Base-by-base conservation (phyloP, 2,797 vertebrate genomes). In the Sarcophilus harrisii region DNA sequence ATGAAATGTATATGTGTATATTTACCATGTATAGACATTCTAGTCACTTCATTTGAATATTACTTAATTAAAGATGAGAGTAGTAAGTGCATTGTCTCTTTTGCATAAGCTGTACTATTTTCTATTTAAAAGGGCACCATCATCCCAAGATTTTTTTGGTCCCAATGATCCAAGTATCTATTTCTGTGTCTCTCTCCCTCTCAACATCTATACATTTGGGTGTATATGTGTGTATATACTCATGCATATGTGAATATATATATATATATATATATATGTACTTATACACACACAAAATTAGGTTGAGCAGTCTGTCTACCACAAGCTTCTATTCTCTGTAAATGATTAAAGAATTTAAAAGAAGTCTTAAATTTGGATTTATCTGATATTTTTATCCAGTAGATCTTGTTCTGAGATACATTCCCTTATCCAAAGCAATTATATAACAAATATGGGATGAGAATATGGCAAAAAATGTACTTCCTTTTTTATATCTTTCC, bases 91-190 rank as follows among this genome's bases (percentile, higher is more conserved):
- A 87, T 9, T 14, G 11, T 27, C 73, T 87, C 3, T 24, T 87
- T 27, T 11, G 45, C 38, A 24, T 87, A 87, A 24, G 0, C 38
- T 87, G n/a, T 9, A 87, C 9, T 87, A 87, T 27, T 87, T 89
- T 55, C 95, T 93, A 58, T 3, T 96, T n/a, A 92, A 94, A 93
- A 12, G 94, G 10, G 55, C 57, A 94, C 94, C 11, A 95, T 94
- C 62, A 6, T 62, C n/a, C 38, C 32, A 94, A 91, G 30, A 27
- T 90, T 59, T 57, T 6, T 90, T 94, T 89, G 57, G 54, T 11
- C 4, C 16, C 90, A 93, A 49, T 59, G 1, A 59, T 18, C n/a
- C 4, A 52, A 52, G n/a, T 38, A 16, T 38, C n/a, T 38, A 18
- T 21, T n/a, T 73, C 2, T 28, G 58, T 62, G 0, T 90, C 93